Conservation (phyloP, 1,140 invertebrate species). For the Cecropterus lyciades region DNA sequence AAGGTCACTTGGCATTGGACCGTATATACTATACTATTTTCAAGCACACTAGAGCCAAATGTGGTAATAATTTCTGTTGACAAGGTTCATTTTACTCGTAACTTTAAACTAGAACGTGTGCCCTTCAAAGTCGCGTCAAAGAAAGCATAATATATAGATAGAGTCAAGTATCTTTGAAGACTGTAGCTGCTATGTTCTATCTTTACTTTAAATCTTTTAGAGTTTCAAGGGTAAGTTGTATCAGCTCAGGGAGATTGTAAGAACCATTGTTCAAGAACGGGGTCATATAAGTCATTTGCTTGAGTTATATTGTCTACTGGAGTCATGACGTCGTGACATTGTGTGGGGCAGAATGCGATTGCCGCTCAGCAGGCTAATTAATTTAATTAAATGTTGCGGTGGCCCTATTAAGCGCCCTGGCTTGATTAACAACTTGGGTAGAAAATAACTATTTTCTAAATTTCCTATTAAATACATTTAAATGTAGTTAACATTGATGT, state of each 20-base stretch:
- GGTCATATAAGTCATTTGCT: conserved; percentile 24
- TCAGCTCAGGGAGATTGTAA: conserved; percentile 23
- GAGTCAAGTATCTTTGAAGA: conserved; percentile 23
- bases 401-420: not conserved
- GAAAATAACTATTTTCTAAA: not conserved
- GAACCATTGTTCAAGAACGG: conserved; percentile 28
- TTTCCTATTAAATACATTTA: no score
- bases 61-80: conserved; percentile 45
- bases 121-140: conserved; percentile 22
- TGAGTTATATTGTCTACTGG: conserved; percentile 1
- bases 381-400: conserved; percentile 2
- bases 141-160: conserved; percentile 29
- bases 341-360: not conserved
- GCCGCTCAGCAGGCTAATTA: conserved; percentile 2
- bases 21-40: conserved; percentile 45
- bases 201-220: conserved; percentile 27
- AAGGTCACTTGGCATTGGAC: conserved; percentile 56
- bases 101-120: conserved; percentile 24
- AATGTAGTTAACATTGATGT: no score
- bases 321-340: conserved; percentile 16
- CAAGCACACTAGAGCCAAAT: conserved; percentile 50
- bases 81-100: conserved; percentile 20
- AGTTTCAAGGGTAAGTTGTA: conserved; percentile 26
- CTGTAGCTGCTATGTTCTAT: conserved; percentile 22
- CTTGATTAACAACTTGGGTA: not conserved